phyloP scores from a whole-genome alignment of 2,797 vertebrate genomes.

The Poecilia velifera region DNA sequence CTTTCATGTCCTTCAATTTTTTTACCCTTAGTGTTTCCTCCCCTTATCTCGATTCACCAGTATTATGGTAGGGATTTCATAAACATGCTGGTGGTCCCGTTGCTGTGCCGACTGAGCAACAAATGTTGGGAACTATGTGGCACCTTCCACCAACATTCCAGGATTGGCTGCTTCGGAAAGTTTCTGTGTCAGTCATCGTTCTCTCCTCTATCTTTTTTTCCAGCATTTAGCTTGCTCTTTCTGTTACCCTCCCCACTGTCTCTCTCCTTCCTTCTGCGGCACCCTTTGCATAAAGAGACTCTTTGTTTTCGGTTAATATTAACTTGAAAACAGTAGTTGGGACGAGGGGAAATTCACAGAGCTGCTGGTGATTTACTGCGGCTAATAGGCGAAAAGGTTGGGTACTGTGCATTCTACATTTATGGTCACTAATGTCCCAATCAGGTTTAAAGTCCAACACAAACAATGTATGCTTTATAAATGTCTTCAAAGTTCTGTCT shows the following conservation, averaged over 20 bases:
- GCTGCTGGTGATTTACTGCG: not conserved
- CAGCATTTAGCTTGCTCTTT: constrained; percentile 14
- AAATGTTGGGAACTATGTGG: constrained; percentile 92
- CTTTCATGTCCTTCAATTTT: constrained; percentile 11
- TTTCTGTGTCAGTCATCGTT: constrained; percentile 67
- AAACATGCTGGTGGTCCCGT: constrained; percentile 80
- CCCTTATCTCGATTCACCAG: constrained; percentile 15
- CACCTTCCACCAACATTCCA: constrained; percentile 91
- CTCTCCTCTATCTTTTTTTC: constrained; percentile 40
- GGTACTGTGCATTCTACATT: not conserved
- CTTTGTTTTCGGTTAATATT: constrained; percentile 78
- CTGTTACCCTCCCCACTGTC: constrained; percentile 34
- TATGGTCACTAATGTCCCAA: not conserved
- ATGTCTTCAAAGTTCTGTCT: not conserved
- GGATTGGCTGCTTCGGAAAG: constrained; percentile 89
- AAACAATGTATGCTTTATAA: not conserved
- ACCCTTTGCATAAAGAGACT: constrained; percentile 72
- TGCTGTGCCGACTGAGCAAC: constrained; percentile 88
- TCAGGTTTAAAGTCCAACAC: not conserved
- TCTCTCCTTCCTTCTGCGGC: constrained; percentile 35
- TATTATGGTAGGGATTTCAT: constrained; percentile 78
- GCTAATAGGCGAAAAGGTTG: not conserved
- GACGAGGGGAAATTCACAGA: constrained; percentile 29
- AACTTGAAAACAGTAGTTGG: constrained; percentile 76
- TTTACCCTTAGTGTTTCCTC: constrained; percentile 24